Conservation (phyloP, 2,113 vertebrate genomes). For the Dipodomys spectabilis region DNA sequence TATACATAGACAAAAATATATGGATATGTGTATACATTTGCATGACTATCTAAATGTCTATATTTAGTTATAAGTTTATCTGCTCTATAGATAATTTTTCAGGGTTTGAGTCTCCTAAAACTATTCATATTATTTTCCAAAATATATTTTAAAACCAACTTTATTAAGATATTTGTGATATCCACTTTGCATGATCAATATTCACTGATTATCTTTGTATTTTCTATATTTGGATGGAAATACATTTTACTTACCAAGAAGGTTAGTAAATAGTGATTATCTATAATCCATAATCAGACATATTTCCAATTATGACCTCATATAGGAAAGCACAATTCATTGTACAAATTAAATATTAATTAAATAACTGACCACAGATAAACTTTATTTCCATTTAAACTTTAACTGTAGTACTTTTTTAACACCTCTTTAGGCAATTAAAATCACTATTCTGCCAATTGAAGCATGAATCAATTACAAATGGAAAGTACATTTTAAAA, state of each 20-base stretch:
- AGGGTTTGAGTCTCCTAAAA: neutral
- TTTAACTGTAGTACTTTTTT: neutral
- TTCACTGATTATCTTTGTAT: neutral
- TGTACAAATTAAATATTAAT: neutral
- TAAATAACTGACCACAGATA: neutral
- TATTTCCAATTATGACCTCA: neutral
- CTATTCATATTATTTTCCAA: neutral
- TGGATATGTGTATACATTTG: neutral
- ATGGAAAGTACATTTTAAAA: neutral
- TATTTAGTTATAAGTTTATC: neutral
- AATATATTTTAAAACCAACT: neutral
- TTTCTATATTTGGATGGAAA: neutral
- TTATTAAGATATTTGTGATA: neutral
- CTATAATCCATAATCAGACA: neutral
- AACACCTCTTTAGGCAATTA: neutral
- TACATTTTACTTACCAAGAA: neutral
- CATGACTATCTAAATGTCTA: neutral
- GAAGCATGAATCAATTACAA: slow-evolving; percentile 9
- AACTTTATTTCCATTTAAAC: neutral
- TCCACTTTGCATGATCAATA: neutral
- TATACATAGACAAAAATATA: neutral
- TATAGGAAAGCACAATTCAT: neutral
- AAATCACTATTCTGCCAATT: neutral
- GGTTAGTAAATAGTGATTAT: neutral
- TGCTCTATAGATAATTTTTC: neutral